Evolutionary conservation across 2,888 invertebrate genomes (phyloP), one percentile per base, ranked within the genome.

Genomic region (Dastarcus helophoroides): DNA sequence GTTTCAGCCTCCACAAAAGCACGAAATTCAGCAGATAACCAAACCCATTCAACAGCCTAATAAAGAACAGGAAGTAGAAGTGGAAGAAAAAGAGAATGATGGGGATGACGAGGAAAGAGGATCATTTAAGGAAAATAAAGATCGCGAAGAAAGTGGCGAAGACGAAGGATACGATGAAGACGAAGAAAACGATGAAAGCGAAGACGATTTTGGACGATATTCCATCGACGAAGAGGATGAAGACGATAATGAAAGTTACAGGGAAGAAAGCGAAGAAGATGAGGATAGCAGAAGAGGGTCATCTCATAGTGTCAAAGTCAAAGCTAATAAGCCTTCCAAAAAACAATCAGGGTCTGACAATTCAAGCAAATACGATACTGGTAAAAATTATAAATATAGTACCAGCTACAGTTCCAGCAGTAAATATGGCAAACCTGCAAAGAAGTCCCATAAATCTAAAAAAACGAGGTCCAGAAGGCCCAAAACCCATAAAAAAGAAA

Each of bases 1-100:
- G n/a, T 47, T 48, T 14, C 33, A 42, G n/a, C 38, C 46, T n/a
- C 47, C 48, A 7, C 35, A 35, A 17, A 33, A 25, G 5, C 32
- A 39, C 14, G 37, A 43, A 16, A 13, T 44, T 2, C 47, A 46
- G 30, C 31, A 22, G 27, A 47, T 49, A 15, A 42, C 42, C n/a
- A 43, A 43, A 31, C 48, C 47, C 3, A 38, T 42, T 1, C 12
- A 26, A n/a, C 10, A 34, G n/a, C 29, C 41, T 5, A 35, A 25
- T 14, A n/a, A 29, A 9, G 10, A 10, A 7, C 31, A 29, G 30
- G 37, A 42, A 26, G 27, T 37, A 22, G n/a, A n/a, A n/a, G 31
- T 37, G 14, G 31, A 32, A 10, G 34, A 35, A 21, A 25, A 15
- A 6, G 40, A 33, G 4, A 33, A 36, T 17, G 39, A 34, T 14